Evolutionary conservation across 2,797 vertebrate species (phyloP).

Genomic region (Ataeniobius toweri): DNA sequence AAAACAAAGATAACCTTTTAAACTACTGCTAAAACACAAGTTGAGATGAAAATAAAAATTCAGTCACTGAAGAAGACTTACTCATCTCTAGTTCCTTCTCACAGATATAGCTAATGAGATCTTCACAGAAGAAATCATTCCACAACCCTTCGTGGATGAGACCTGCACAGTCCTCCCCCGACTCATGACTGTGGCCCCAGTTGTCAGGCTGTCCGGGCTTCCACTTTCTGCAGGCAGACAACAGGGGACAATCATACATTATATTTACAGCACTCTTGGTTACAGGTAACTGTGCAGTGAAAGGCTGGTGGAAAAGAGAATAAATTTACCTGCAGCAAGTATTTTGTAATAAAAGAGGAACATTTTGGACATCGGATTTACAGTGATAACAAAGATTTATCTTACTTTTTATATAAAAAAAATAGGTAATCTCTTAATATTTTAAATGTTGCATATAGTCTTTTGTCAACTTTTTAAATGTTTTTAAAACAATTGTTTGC

Average conservation of each 20-base stretch:
- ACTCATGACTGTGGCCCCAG: conserved; percentile 85
- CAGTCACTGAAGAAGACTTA: conserved; percentile 58
- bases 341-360: not conserved
- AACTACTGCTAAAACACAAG: not conserved
- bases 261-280: conserved; percentile 8
- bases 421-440: not conserved
- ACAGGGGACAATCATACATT: conserved; percentile 65
- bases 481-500: not conserved
- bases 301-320: conserved; percentile 5
- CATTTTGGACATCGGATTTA: not conserved
- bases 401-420: not conserved
- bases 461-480: not conserved
- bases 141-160: conserved; percentile 88
- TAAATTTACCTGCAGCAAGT: not conserved
- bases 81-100: conserved; percentile 86
- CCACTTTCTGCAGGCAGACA: conserved; percentile 88
- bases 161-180: conserved; percentile 90
- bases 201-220: conserved; percentile 93
- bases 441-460: not conserved
- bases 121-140: conserved; percentile 95
- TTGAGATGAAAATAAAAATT: not conserved
- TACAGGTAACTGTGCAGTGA: not conserved
- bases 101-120: conserved; percentile 91
- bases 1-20: not conserved
- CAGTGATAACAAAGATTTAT: not conserved